Evolutionary conservation across 2,888 invertebrate genomes (phyloP).

Genomic region (Caenorhabditis doughertyi): DNA sequence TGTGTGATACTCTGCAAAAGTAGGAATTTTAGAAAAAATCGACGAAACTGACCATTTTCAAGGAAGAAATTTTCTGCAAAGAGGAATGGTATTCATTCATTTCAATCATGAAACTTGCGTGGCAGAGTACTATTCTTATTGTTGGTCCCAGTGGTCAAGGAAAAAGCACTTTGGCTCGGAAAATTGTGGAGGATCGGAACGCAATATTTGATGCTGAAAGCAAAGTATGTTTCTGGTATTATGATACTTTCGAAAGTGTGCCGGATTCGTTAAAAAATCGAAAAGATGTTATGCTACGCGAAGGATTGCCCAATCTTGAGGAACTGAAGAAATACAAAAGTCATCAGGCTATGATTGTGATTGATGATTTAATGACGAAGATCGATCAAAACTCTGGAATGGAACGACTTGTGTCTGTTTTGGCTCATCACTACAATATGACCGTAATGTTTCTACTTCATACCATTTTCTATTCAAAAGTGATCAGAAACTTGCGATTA

Average conservation of each 20-base stretch:
- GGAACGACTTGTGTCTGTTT: slow-evolving; percentile 35
- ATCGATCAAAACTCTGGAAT: slow-evolving; percentile 27
- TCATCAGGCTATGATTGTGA: too few relatives aligned
- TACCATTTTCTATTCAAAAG: slow-evolving; percentile 34
- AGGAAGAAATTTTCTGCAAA: too few relatives aligned
- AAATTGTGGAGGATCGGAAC: slow-evolving; percentile 16
- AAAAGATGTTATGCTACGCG: too few relatives aligned
- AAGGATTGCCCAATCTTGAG: too few relatives aligned
- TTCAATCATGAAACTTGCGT: background rate
- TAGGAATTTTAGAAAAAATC: too few relatives aligned
- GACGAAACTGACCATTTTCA: too few relatives aligned
- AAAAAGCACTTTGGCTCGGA: slow-evolving; percentile 15
- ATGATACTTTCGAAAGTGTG: slow-evolving; percentile 25
- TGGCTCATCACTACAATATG: slow-evolving; percentile 31
- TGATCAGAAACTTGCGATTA: slow-evolving; percentile 16
- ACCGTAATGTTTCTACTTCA: too few relatives aligned
- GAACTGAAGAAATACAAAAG: too few relatives aligned
- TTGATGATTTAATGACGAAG: too few relatives aligned
- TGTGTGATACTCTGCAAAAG: background rate
- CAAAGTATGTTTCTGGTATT: slow-evolving; percentile 26
- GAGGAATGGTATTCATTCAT: background rate
- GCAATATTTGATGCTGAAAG: slow-evolving; percentile 11
- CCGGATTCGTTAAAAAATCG: too few relatives aligned
- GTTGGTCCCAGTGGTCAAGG: slow-evolving; percentile 27
- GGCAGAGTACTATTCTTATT: slow-evolving; percentile 12